Evolutionary conservation across 2,888 invertebrate species (phyloP).

Genomic region (Taphrorychus bicolor): DNA sequence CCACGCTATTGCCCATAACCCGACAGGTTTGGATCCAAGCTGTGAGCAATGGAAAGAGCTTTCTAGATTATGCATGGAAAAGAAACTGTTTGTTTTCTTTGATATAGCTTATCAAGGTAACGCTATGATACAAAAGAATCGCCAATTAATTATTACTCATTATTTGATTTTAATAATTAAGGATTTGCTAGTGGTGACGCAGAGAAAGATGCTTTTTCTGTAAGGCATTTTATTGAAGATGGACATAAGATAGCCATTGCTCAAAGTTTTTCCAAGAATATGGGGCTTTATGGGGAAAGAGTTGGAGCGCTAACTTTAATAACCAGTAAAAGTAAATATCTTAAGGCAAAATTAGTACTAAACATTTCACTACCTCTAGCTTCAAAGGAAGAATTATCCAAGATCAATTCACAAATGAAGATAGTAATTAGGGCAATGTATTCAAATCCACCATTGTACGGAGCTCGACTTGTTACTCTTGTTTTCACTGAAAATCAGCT

Average conservation of each 20-base stretch:
- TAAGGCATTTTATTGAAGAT: conserved; percentile 65
- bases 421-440: conserved; percentile 71
- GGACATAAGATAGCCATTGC: conserved; percentile 65
- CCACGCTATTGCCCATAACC: conserved; percentile 74
- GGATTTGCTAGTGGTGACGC: conserved; percentile 66
- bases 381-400: conserved; percentile 65
- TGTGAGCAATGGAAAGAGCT: conserved; percentile 70
- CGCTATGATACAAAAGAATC: neutral
- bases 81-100: conserved; percentile 67
- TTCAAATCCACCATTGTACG: conserved; percentile 73
- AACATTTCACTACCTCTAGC: neutral
- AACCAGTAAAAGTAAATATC: conserved; percentile 52
- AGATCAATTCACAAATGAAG: conserved; percentile 69
- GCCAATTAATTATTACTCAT: too few species aligned
- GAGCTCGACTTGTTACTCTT: conserved; percentile 67
- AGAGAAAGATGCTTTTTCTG: conserved; percentile 66
- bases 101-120: conserved; percentile 72
- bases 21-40: conserved; percentile 68
- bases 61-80: conserved; percentile 64
- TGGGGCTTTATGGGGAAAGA: conserved; percentile 74
- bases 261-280: conserved; percentile 73
- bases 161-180: neutral
- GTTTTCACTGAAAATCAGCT: conserved; percentile 64
- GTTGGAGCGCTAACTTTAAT: conserved; percentile 67
- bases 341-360: too few species aligned